These are phyloP conservation scores for Camelus dromedarius DNA, from an alignment of 2,113 vertebrate genomes.

Conservation along the genomic window DNA sequence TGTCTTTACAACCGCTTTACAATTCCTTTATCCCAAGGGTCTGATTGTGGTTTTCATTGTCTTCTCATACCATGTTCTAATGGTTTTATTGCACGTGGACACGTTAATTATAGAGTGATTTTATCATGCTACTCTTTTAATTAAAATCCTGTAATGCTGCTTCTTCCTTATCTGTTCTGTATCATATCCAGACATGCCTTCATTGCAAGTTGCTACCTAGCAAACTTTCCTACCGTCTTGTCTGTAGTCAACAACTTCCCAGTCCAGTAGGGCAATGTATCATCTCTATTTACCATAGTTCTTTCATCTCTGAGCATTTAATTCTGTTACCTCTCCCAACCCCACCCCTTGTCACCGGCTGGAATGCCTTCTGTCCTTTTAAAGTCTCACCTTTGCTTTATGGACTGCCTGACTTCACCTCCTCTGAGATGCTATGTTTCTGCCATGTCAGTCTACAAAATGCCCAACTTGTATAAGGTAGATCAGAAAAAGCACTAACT, in stretches of 20 bases:
- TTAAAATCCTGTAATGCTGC: background rate
- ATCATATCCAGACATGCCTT: background rate
- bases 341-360: background rate
- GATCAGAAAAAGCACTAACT: background rate
- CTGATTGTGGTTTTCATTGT: background rate
- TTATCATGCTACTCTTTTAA: background rate
- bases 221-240: background rate
- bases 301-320: background rate
- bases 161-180: background rate
- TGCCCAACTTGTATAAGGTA: background rate
- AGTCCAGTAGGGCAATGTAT: background rate
- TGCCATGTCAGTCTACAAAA: background rate
- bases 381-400: background rate
- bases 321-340: background rate
- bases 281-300: background rate
- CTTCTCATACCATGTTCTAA: background rate
- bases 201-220: background rate
- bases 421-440: background rate
- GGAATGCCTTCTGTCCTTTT: background rate
- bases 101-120: background rate
- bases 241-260: background rate
- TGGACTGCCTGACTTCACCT: background rate
- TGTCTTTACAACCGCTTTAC: background rate
- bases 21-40: background rate
- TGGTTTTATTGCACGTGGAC: background rate